phyloP scores from a whole-genome alignment of 2,888 invertebrate species.

The Himalopsyche tibetana region DNA sequence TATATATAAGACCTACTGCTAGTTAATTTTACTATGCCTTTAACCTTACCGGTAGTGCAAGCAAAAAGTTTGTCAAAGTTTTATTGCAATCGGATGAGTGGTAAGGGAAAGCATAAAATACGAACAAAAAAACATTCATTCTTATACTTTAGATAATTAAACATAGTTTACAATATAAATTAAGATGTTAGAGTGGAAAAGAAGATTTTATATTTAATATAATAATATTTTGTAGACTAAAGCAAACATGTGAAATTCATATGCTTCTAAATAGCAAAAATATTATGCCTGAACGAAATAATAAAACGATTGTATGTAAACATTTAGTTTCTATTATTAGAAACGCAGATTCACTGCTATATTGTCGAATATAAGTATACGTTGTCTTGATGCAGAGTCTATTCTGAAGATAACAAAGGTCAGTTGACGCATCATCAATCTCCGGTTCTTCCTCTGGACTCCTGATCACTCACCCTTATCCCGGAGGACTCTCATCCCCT shows the following conservation, averaged over 20 bases:
- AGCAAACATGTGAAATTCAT: too few relatives aligned
- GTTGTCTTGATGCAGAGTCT: conserved; percentile 14
- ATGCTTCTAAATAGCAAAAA: too few relatives aligned
- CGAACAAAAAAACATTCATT: conserved; percentile 46
- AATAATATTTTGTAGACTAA: too few relatives aligned
- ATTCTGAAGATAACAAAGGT: conserved; percentile 41
- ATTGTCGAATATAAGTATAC: neutral
- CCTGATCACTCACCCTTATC: conserved; percentile 37
- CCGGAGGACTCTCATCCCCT: conserved; percentile 8
- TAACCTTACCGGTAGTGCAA: too few relatives aligned
- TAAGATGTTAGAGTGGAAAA: too few relatives aligned
- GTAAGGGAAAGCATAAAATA: conserved; percentile 11
- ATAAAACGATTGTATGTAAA: neutral
- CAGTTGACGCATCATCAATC: conserved; percentile 34
- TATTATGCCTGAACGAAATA: neutral
- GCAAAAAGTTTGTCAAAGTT: too few relatives aligned
- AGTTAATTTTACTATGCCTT: too few relatives aligned
- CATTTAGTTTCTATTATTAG: conserved; percentile 3
- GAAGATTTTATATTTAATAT: too few relatives aligned
- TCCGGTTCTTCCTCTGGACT: conserved; percentile 5
- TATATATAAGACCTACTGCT: too few relatives aligned
- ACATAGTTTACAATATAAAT: too few relatives aligned
- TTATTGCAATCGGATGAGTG: too few relatives aligned
- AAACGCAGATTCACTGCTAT: neutral
- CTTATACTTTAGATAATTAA: too few relatives aligned